These are phyloP conservation scores for Pseudotriccus pelzelni DNA, from an alignment of 2,797 vertebrate genomes.

Conservation along the genomic window DNA sequence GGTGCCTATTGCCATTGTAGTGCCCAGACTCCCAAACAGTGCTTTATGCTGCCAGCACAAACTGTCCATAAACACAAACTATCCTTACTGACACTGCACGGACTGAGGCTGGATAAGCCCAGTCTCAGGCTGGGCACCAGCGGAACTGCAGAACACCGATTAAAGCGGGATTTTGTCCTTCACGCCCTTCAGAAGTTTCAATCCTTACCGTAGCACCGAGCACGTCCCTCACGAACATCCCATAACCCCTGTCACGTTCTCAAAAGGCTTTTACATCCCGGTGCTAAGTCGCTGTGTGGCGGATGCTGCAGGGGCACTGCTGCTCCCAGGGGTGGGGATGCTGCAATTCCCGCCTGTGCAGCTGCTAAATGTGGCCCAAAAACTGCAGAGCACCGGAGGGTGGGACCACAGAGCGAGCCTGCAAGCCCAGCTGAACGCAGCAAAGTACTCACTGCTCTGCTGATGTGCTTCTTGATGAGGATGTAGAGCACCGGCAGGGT, in stretches of 20 bases:
- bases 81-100: not conserved
- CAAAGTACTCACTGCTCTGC: conserved; percentile 82
- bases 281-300: not conserved
- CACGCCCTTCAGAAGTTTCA: not conserved
- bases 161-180: not conserved
- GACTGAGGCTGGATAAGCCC: not conserved
- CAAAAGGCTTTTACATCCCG: not conserved
- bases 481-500: conserved; percentile 89
- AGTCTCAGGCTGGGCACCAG: not conserved
- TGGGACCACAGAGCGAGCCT: fast-evolving
- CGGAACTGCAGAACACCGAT: not conserved
- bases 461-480: conserved; percentile 92
- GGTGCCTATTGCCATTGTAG: not conserved
- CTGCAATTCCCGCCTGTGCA: too few species aligned
- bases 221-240: not conserved
- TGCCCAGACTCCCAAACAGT: not conserved
- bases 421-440: not conserved
- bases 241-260: not conserved
- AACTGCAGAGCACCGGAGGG: too few species aligned
- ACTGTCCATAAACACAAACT: not conserved
- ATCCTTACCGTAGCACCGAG: not conserved
- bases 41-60: not conserved
- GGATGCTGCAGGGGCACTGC: not conserved
- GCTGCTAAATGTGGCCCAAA: too few species aligned
- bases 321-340: not conserved